Evolutionary conservation across 1,140 invertebrate species (phyloP).

Genomic region (Dreissena polymorpha): DNA sequence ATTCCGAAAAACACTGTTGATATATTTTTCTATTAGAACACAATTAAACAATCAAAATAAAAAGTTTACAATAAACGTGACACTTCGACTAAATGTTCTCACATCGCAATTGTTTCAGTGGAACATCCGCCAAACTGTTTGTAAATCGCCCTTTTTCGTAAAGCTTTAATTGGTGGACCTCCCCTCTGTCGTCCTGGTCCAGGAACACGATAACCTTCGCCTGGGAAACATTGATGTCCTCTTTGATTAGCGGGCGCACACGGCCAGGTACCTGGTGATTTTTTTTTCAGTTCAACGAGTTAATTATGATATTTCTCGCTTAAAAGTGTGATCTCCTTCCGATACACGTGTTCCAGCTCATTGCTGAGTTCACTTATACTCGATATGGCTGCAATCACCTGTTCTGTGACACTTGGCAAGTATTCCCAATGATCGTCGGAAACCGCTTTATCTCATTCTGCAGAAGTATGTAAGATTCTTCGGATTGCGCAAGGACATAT

Average conservation of each 20-base stretch:
- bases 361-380: conserved; percentile 72
- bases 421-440: conserved; percentile 64
- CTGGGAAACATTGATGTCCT: conserved; percentile 68
- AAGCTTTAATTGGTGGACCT: too few species aligned
- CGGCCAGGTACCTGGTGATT: conserved; percentile 93
- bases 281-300: conserved; percentile 78
- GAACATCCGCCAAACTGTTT: too few species aligned
- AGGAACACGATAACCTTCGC: conserved; percentile 75
- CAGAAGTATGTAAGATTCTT: conserved; percentile 79
- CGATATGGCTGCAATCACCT: conserved; percentile 62
- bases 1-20: too few species aligned
- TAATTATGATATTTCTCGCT: conserved; percentile 78
- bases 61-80: too few species aligned
- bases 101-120: too few species aligned
- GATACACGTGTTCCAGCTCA: conserved; percentile 72
- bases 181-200: conserved; percentile 70
- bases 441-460: conserved; percentile 75
- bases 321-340: conserved; percentile 74
- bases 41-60: too few species aligned
- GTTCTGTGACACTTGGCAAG: conserved; percentile 70
- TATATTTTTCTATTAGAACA: too few species aligned
- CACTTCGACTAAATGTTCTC: too few species aligned
- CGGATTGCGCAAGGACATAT: conserved; percentile 79
- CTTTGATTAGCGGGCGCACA: conserved; percentile 84
- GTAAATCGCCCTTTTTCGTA: too few species aligned